A percentile compares a stretch with the other conserved stretches of the same genome.
phyloP scores from a whole-genome alignment of 2,113 vertebrate genomes.

The Oreochromis niloticus region DNA sequence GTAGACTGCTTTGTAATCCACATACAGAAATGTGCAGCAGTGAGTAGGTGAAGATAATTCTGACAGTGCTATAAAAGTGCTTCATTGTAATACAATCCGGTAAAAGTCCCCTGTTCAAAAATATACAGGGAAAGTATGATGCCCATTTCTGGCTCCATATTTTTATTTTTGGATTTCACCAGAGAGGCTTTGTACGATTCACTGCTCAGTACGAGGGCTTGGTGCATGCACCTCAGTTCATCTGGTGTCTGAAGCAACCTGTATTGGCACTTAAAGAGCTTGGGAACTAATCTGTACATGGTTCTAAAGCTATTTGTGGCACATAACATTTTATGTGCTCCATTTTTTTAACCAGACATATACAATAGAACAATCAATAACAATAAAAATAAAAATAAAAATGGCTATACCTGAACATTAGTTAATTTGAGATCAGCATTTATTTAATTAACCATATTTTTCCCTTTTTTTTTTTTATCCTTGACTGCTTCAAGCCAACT shows the following conservation, averaged over 20 bases:
- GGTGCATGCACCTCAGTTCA: background rate
- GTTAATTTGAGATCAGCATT: too few relatives aligned
- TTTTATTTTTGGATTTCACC: background rate
- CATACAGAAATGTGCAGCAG: rapidly evolving
- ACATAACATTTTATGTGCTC: too few relatives aligned
- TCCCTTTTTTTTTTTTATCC: too few relatives aligned
- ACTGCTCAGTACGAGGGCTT: rapidly evolving
- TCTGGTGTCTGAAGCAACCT: background rate
- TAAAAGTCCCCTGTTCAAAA: background rate
- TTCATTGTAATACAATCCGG: background rate
- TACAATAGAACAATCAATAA: too few relatives aligned
- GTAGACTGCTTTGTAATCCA: background rate
- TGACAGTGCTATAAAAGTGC: background rate
- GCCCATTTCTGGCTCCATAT: background rate
- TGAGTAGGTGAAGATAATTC: background rate
- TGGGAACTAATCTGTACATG: too few relatives aligned
- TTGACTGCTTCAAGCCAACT: background rate
- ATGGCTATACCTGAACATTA: too few relatives aligned
- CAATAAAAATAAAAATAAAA: too few relatives aligned
- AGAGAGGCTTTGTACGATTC: rapidly evolving
- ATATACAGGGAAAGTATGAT: background rate
- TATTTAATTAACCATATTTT: background rate
- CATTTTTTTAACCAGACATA: too few relatives aligned
- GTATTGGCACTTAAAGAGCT: background rate
- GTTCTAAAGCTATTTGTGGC: too few relatives aligned